Base-by-base conservation (phyloP, 1,140 invertebrate species). In the Stenopsyche tienmushanensis region DNA sequence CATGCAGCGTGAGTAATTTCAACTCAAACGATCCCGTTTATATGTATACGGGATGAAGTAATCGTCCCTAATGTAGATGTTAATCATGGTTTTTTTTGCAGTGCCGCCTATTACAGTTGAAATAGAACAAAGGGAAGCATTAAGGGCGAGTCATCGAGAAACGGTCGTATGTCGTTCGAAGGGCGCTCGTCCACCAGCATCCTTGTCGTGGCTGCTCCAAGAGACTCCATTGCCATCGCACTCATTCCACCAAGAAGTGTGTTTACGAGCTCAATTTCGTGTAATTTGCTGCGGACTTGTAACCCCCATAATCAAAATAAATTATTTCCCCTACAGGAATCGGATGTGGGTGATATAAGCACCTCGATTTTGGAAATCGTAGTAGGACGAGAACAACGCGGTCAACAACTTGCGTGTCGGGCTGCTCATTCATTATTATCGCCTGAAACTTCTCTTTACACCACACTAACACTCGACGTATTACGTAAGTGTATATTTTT, bases 371-470 rank as follows among this genome's bases (percentile, higher is more conserved):
- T 64, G 39, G 49, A 53, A 13, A 17, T 64, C 1, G 15, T 64
- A 15, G 62, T 64, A 8, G 62, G 52, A 34, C 26, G 62, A 9
- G 50, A 64, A 1, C 49, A 64, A 34, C 49, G 52, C 10, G 62
- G 62, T 18, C 62, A 64, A 34, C 62, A 64, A 21, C 42, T 64
- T n/a, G 41, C 62, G 17, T 64, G 62, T 23, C n/a, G 52, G n/a
- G 62, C 52, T 26, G 9, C 52, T 10, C 62, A 64, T 55, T 15
- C 47, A 18, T 55, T 64, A 45, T 34, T 64, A 13, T 23, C 62
- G 24, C 41, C 62, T 58, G 39, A 54, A 26, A 34, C 49, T 2
- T 34, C 52, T 5, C 52, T 55, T 15, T 45, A 44, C 10, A 54
- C 62, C 53, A 20, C 44, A 44, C 26, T 64, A 34, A 54, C 52